A percentile compares a stretch with the other conserved stretches of the same genome.
These are phyloP conservation scores for Bucorvus abyssinicus DNA, from an alignment of 2,797 vertebrate species.

Conservation along the genomic window DNA sequence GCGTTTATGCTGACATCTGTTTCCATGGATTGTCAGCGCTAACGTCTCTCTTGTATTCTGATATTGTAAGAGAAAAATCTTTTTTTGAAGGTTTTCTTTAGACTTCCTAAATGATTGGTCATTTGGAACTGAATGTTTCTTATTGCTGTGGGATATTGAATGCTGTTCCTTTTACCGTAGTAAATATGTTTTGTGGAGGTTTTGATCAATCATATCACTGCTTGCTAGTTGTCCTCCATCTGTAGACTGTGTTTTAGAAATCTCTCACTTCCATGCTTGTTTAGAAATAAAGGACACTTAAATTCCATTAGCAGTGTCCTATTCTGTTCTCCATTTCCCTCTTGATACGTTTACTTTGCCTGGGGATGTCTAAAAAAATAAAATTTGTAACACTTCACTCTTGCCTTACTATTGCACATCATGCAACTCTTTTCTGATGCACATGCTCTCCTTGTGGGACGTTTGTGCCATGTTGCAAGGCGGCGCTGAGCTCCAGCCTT, in stretches of 20 bases:
- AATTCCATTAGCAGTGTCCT: neutral
- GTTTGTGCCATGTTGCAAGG: neutral
- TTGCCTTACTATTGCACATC: accelerated
- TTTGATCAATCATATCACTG: neutral
- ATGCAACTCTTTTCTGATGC: accelerated
- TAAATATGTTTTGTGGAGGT: neutral
- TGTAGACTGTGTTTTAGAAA: neutral
- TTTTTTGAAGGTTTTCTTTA: neutral
- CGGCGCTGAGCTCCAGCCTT: neutral
- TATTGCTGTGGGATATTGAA: neutral
- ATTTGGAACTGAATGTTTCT: constrained; percentile 7
- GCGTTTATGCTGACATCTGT: neutral
- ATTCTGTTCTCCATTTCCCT: neutral
- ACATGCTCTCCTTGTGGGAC: neutral
- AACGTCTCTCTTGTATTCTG: neutral
- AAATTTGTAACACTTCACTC: neutral
- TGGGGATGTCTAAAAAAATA: neutral
- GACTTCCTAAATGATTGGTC: neutral
- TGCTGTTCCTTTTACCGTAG: neutral
- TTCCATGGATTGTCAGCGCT: neutral
- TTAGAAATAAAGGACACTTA: neutral
- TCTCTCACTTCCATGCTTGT: neutral
- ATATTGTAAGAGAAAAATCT: neutral
- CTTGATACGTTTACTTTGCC: neutral
- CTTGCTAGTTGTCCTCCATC: constrained; percentile 25